Conservation (phyloP, 1,140 invertebrate species). For the Drosophila neocordata region DNA sequence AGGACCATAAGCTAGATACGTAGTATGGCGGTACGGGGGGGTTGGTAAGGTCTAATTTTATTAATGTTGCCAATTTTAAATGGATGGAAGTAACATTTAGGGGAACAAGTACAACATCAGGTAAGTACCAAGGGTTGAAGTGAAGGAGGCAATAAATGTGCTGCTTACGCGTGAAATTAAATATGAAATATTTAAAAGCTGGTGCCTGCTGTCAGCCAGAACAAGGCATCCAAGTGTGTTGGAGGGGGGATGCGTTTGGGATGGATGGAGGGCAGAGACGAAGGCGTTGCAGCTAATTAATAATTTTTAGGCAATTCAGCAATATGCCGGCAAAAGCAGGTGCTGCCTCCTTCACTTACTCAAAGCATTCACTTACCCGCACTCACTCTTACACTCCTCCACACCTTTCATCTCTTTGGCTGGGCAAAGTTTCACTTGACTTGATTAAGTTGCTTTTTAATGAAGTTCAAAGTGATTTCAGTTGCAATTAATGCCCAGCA, state of each 20-base stretch:
- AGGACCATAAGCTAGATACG: background rate
- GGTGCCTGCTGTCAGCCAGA: background rate
- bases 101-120: slow-evolving; percentile 9
- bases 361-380: background rate
- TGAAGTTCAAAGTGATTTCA: slow-evolving; percentile 80
- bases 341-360: background rate
- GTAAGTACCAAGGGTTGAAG: slow-evolving; percentile 13
- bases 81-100: slow-evolving; percentile 42
- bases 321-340: slow-evolving; percentile 33
- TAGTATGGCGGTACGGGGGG: background rate
- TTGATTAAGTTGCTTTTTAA: slow-evolving; percentile 80
- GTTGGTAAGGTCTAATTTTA: slow-evolving; percentile 63
- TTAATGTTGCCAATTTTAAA: slow-evolving; percentile 78
- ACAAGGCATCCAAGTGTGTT: background rate
- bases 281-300: slow-evolving; percentile 59
- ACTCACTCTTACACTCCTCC: background rate
- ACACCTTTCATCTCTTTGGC: background rate
- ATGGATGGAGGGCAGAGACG: background rate
- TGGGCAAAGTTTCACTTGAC: slow-evolving; percentile 65
- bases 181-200: slow-evolving; percentile 78
- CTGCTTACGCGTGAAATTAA: slow-evolving; percentile 77
- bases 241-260: background rate
- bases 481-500: slow-evolving; percentile 66
- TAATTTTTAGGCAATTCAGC: slow-evolving; percentile 79
- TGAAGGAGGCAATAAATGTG: slow-evolving; percentile 56